Evolutionary conservation across 2,113 vertebrate genomes (phyloP).

Genomic region (Gallinago jamesoni): DNA sequence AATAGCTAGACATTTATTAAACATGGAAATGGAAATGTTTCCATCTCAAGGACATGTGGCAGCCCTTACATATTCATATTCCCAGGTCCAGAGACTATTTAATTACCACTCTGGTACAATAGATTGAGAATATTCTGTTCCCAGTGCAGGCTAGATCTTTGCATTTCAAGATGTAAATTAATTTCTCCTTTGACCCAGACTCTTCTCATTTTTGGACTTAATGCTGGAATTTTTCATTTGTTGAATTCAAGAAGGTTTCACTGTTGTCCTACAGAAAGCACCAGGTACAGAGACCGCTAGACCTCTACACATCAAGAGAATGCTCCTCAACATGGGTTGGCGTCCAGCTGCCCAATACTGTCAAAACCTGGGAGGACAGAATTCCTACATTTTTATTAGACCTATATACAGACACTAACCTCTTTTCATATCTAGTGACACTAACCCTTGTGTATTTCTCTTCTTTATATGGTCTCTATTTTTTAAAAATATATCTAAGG

Average conservation of each 20-base stretch:
- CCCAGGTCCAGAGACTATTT: background rate
- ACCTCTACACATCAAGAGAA: background rate
- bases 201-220: background rate
- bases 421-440: background rate
- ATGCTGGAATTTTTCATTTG: background rate
- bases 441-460: background rate
- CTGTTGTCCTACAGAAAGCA: background rate
- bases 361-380: background rate
- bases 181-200: background rate
- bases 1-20: background rate
- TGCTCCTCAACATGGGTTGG: background rate
- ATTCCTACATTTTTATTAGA: background rate
- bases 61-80: background rate
- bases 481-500: background rate
- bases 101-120: background rate
- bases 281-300: background rate
- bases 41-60: background rate
- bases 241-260: background rate
- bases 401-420: rapidly evolving
- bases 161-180: background rate
- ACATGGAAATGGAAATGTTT: background rate
- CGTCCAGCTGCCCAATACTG: background rate
- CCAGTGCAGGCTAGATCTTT: background rate
- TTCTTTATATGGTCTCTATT: background rate
- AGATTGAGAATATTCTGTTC: background rate